Conservation (phyloP, 37 sponge, comb jelly and placozoan genomes). For the Oscarella lobularis region DNA sequence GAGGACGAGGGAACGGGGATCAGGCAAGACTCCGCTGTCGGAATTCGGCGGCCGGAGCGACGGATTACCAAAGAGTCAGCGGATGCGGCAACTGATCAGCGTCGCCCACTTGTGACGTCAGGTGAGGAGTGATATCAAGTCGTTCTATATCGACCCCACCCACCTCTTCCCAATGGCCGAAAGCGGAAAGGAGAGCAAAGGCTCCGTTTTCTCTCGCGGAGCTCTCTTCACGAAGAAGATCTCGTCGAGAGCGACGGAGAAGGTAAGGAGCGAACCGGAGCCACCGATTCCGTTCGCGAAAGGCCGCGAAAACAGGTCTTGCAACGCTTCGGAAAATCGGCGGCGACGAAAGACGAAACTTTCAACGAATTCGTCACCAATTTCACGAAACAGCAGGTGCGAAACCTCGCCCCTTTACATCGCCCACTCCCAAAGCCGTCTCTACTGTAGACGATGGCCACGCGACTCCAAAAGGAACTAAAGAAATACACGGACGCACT, state of each 20-base stretch:
- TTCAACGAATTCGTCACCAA: slow-evolving; percentile 51
- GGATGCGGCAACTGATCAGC: too few species aligned
- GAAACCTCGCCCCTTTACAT: background rate
- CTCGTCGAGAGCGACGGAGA: slow-evolving; percentile 37
- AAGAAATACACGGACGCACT: slow-evolving; percentile 21
- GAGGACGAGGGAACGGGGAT: too few species aligned
- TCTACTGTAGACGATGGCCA: slow-evolving; percentile 45
- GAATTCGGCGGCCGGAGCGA: too few species aligned
- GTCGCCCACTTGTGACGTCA: too few species aligned
- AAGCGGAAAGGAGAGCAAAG: background rate
- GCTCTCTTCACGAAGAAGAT: slow-evolving; percentile 17
- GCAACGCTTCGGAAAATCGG: slow-evolving; percentile 62
- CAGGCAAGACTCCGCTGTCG: too few species aligned
- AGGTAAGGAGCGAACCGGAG: slow-evolving; percentile 18
- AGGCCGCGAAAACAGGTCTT: slow-evolving; percentile 26
- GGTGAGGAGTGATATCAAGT: too few species aligned
- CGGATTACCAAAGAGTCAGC: too few species aligned
- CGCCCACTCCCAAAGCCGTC: background rate
- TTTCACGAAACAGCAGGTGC: slow-evolving; percentile 62
- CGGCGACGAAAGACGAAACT: slow-evolving; percentile 57
- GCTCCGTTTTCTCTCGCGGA: background rate
- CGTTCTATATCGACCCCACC: too few species aligned
- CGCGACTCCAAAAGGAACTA: slow-evolving; percentile 42
- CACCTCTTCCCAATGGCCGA: too few species aligned
- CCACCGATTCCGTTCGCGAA: background rate